Evolutionary conservation across 2,113 vertebrate species (phyloP), one percentile per base, ranked within the genome.

Genomic region (Colossoma macropomum): DNA sequence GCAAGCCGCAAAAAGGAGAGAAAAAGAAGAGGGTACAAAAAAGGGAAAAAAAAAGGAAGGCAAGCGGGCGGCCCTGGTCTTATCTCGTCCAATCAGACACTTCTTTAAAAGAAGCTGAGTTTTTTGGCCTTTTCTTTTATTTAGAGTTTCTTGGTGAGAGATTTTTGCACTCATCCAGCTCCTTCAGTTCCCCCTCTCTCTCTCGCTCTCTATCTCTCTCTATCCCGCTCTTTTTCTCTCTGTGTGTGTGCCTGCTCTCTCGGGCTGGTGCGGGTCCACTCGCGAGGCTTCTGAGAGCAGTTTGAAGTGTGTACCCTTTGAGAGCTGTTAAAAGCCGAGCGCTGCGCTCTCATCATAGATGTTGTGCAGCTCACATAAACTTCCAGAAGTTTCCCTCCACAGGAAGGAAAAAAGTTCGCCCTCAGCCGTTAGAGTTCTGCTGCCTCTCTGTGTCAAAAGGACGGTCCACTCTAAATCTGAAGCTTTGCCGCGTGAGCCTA

Each of bases 301-400:
- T 92, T 95, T 95, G 92, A 94, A 93, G 92, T 93, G 90, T 86
- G 89, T 86, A 88, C 91, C 92, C 92, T 89, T 79, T 93, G 91
- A 92, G 89, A 81, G 89, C 87, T 93, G 73, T 94, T 92, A 93
- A 93, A 94, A 91, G 90, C 88, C 91, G 90, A 92, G 92, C 92
- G 90, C 90, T 93, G 93, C 90, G 92, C 80, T 86, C 85, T 75
- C 81, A 85, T 85, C 73, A 78, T 45, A 79, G 76, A 87, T 75
- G 80, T 80, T 81, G 83, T 80, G 77, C 63, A 85, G 78, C 80
- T 85, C 85, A 63, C 50, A 84, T 70, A 77, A 52, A 84, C 75
- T 83, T 86, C 41, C 34, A 83, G 71, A 87, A 86, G 84, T 86
- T 87, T 86, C 71, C 25, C 77, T 66, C 74, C 75, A 38, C 16